phyloP scores from a whole-genome alignment of 2,888 invertebrate species.

The Diadromus collaris region DNA sequence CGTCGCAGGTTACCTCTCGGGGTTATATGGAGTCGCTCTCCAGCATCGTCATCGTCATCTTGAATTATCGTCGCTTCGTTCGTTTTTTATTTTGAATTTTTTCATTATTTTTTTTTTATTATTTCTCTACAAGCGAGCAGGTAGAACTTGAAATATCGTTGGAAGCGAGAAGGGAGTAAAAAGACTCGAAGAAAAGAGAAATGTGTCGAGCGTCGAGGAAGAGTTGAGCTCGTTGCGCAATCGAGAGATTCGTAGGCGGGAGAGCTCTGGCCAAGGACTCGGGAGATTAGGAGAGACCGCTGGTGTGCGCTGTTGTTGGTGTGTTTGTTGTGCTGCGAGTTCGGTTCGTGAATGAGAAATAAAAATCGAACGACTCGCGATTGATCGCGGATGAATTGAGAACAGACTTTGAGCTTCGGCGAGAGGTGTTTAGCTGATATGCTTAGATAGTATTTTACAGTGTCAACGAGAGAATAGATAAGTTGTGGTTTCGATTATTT shows the following conservation, averaged over 20 bases:
- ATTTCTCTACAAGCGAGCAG: conserved; percentile 7
- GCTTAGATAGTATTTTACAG: no score
- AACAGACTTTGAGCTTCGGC: background rate
- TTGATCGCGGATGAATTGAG: background rate
- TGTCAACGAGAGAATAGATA: no score
- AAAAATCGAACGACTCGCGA: conserved; percentile 5
- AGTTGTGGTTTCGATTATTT: no score
- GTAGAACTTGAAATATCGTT: conserved; percentile 20
- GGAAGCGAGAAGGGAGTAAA: conserved; percentile 27
- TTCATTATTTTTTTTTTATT: background rate
- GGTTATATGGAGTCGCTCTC: conserved; percentile 43
- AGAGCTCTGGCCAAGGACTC: conserved; percentile 34
- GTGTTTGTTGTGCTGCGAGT: conserved; percentile 38
- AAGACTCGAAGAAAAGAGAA: background rate
- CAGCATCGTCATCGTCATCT: conserved; percentile 23
- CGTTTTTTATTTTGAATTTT: no score
- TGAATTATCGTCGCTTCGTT: background rate
- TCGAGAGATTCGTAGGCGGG: conserved; percentile 37
- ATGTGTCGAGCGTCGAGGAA: conserved; percentile 45
- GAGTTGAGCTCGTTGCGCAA: conserved; percentile 47
- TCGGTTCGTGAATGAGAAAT: conserved; percentile 10
- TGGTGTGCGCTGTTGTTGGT: conserved; percentile 17
- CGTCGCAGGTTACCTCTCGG: conserved; percentile 18
- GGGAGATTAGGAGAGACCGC: conserved; percentile 26
- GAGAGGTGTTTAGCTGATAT: background rate